phyloP scores from a whole-genome alignment of 2,113 vertebrate genomes.

The Pimephales promelas region DNA sequence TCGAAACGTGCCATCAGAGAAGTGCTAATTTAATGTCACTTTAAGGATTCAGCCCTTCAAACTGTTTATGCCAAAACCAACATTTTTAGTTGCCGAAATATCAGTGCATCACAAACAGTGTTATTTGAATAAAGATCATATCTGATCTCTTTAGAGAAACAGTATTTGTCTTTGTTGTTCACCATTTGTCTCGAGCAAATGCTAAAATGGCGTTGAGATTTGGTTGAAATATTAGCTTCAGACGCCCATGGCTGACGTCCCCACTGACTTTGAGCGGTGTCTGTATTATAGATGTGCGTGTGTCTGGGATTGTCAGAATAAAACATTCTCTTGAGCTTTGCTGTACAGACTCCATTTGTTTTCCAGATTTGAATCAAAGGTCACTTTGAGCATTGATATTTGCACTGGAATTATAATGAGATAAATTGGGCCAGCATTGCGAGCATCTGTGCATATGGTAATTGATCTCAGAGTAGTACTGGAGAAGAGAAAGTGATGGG shows the following conservation, averaged over 20 bases:
- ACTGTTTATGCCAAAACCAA: neutral
- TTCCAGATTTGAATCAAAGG: slow-evolving; percentile 50
- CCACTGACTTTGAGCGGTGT: slow-evolving; percentile 33
- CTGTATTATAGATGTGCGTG: slow-evolving; percentile 32
- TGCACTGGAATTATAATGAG: slow-evolving; percentile 31
- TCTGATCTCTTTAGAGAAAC: neutral
- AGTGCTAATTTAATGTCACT: neutral
- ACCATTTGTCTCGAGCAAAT: neutral
- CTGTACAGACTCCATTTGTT: slow-evolving; percentile 30
- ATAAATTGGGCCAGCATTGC: neutral
- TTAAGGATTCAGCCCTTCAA: neutral
- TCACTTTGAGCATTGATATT: slow-evolving; percentile 46
- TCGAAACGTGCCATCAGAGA: too few relatives aligned
- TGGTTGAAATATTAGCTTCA: slow-evolving; percentile 32
- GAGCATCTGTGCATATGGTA: slow-evolving; percentile 37
- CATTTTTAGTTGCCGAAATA: neutral
- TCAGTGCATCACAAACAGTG: neutral
- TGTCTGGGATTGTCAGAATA: slow-evolving; percentile 46
- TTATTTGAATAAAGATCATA: neutral
- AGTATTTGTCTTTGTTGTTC: neutral
- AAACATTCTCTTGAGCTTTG: slow-evolving; percentile 28
- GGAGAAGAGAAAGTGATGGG: neutral
- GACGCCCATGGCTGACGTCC: neutral
- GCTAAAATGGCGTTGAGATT: neutral
- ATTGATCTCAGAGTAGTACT: neutral